Conservation (phyloP, 1,140 invertebrate genomes). For the Probaryconus sp. region DNA sequence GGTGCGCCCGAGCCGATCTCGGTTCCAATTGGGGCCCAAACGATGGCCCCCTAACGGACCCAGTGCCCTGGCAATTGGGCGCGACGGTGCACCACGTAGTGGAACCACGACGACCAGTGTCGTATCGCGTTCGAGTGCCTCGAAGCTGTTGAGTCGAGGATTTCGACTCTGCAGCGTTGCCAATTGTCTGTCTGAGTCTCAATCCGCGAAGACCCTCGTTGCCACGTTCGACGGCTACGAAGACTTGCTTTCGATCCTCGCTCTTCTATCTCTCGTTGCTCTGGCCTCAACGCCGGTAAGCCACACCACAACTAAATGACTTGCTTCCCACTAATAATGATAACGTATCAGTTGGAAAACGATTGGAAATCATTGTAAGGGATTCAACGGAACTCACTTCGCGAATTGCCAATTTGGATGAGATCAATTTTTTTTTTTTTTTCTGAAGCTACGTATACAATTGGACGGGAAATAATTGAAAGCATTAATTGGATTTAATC, state of each 20-base stretch:
- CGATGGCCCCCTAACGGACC: constrained; percentile 12
- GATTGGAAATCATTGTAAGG: too few relatives aligned
- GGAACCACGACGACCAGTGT: constrained; percentile 25
- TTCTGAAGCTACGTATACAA: too few relatives aligned
- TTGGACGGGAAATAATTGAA: too few relatives aligned
- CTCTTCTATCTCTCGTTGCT: constrained; percentile 20
- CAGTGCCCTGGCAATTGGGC: neutral
- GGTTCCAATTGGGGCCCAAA: neutral
- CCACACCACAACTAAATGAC: too few relatives aligned
- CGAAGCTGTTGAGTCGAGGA: constrained; percentile 45
- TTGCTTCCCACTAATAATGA: constrained; percentile 1
- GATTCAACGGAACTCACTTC: too few relatives aligned
- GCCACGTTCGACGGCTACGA: constrained; percentile 54
- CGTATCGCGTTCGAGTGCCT: constrained; percentile 48
- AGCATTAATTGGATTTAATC: too few relatives aligned
- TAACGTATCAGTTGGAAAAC: too few relatives aligned
- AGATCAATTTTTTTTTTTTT: too few relatives aligned
- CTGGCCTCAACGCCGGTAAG: constrained; percentile 46
- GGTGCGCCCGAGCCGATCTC: constrained; percentile 23
- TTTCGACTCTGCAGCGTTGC: constrained; percentile 48
- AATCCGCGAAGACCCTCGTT: constrained; percentile 47
- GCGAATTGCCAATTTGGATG: too few relatives aligned
- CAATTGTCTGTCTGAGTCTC: constrained; percentile 51
- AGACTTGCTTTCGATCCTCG: constrained; percentile 42
- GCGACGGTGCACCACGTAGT: constrained; percentile 9